Evolutionary conservation across 2,888 invertebrate species (phyloP).

Genomic region (Tillus elongatus): DNA sequence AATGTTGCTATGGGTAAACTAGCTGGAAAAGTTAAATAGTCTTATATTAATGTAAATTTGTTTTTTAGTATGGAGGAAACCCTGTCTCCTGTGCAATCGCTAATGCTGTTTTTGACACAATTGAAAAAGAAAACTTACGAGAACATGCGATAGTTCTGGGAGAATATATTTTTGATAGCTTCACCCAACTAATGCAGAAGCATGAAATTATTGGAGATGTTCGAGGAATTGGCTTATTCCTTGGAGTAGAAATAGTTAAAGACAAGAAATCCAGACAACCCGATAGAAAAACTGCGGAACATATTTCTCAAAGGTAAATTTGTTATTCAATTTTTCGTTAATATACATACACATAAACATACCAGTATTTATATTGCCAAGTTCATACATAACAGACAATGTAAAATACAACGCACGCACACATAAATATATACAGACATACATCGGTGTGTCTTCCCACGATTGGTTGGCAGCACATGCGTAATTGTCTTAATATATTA

Average conservation of each 20-base stretch:
- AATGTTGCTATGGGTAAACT: too few relatives aligned
- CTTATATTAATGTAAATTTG: too few relatives aligned
- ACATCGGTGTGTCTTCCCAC: too few relatives aligned
- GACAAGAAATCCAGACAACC: conserved; percentile 68
- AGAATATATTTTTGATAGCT: conserved; percentile 60
- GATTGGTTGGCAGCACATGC: too few relatives aligned
- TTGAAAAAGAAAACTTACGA: conserved; percentile 77
- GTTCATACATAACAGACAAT: too few relatives aligned
- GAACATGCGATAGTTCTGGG: conserved; percentile 79
- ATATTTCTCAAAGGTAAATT: conserved; percentile 56
- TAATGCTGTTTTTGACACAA: conserved; percentile 86
- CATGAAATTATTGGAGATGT: conserved; percentile 80
- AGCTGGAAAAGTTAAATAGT: too few relatives aligned
- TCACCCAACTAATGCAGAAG: conserved; percentile 59
- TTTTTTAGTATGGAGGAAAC: conserved; percentile 96
- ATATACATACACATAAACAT: too few relatives aligned
- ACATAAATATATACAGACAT: too few relatives aligned
- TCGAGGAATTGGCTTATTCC: conserved; percentile 83
- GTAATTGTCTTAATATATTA: too few relatives aligned
- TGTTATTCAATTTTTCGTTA: not conserved
- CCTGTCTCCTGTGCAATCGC: conserved; percentile 97
- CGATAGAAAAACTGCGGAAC: conserved; percentile 72
- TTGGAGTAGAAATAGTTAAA: conserved; percentile 88
- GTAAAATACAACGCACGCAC: too few relatives aligned
- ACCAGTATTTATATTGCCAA: too few relatives aligned